Evolutionary conservation across 1,140 invertebrate species (phyloP).

Genomic region (Drosophila pachea): DNA sequence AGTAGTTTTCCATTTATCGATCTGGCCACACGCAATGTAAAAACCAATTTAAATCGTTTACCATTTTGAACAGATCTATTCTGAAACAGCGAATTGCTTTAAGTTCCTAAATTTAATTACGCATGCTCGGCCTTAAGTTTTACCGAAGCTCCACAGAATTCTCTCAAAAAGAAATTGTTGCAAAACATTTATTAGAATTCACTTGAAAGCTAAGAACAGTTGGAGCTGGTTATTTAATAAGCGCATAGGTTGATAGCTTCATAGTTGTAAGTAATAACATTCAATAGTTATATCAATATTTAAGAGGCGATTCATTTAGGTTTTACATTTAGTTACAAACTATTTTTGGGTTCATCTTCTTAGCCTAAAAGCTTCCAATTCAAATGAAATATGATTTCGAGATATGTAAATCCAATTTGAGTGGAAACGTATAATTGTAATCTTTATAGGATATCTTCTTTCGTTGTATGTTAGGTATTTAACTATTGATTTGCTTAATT

Average conservation of each 20-base stretch:
- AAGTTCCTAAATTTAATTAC: too few species aligned
- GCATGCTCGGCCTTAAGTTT: too few species aligned
- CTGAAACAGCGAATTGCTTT: too few species aligned
- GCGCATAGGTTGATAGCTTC: not conserved
- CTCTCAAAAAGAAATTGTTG: not conserved
- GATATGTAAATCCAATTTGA: constrained; percentile 46
- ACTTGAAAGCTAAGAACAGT: constrained; percentile 20
- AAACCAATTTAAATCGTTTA: too few species aligned
- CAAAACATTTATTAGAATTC: constrained; percentile 60
- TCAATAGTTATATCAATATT: constrained; percentile 15
- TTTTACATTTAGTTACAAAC: constrained; percentile 40
- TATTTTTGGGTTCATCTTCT: constrained; percentile 65
- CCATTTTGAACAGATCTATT: too few species aligned
- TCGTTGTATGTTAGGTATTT: too few species aligned
- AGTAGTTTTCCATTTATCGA: too few species aligned
- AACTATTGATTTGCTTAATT: not conserved
- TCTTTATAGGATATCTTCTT: not conserved
- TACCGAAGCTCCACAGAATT: too few species aligned
- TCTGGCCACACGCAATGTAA: too few species aligned
- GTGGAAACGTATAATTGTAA: not conserved
- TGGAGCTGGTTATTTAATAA: not conserved
- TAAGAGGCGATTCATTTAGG: not conserved
- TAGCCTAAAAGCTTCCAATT: constrained; percentile 31
- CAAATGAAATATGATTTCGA: constrained; percentile 30
- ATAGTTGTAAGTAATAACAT: constrained; percentile 49